These are phyloP conservation scores for Lophius americanus DNA, from an alignment of 2,797 vertebrate species.

Conservation along the genomic window DNA sequence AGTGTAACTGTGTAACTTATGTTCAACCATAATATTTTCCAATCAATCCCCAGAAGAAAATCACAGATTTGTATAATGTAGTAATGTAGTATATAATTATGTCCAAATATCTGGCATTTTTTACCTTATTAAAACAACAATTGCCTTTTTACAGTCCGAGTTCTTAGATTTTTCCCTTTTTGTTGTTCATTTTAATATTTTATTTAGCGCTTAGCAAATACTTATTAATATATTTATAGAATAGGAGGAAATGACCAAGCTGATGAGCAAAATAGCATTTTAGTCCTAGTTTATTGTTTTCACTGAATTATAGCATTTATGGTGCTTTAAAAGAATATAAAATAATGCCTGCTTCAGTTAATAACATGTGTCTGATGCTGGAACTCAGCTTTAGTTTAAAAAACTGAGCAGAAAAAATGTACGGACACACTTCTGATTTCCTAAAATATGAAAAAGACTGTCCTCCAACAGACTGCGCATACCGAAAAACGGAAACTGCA, in stretches of 20 bases:
- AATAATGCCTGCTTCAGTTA: background rate
- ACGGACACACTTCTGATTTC: background rate
- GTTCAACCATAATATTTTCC: background rate
- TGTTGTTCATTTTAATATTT: background rate
- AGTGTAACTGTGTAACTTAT: background rate
- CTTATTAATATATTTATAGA: background rate
- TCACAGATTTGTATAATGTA: background rate
- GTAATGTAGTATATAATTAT: background rate
- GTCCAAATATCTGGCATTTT: background rate
- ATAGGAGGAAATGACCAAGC: background rate
- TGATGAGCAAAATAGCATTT: background rate
- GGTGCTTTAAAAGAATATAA: background rate
- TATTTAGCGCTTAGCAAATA: background rate
- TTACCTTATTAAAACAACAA: slow-evolving; percentile 2
- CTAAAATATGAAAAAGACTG: background rate
- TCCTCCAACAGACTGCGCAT: background rate
- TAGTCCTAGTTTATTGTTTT: background rate
- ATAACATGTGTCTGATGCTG: background rate
- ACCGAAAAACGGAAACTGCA: no score
- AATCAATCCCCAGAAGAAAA: background rate
- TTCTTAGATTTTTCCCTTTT: background rate
- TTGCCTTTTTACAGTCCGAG: slow-evolving; percentile 1
- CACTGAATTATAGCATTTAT: background rate
- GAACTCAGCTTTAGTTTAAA: background rate
- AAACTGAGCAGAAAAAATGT: background rate